Conservation (phyloP, 2,888 invertebrate species). For the Drosophila rellima region DNA sequence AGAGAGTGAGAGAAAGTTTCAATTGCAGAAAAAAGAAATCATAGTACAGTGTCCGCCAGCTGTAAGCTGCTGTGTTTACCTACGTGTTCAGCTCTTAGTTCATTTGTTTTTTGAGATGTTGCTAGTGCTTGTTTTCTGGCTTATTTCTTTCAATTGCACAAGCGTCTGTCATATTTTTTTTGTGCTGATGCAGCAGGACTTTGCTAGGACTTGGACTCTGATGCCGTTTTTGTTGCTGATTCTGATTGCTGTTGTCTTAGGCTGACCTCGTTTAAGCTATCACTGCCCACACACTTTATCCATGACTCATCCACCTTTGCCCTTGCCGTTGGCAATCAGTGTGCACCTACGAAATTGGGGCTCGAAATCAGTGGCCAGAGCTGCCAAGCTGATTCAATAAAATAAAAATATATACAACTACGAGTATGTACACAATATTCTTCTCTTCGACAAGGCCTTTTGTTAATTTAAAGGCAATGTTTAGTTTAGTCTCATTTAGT, state of each 20-base stretch:
- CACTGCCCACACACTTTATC: constrained; percentile 20
- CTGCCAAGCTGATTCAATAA: constrained; percentile 54
- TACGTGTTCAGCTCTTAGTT: constrained; percentile 68
- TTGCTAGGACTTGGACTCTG: constrained; percentile 40
- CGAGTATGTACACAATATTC: constrained; percentile 24
- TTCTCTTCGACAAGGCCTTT: constrained; percentile 29
- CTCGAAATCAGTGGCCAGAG: constrained; percentile 47
- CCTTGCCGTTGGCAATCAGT: constrained; percentile 63
- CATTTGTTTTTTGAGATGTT: constrained; percentile 61
- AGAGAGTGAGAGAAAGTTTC: neutral
- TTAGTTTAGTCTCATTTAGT: constrained; percentile 40
- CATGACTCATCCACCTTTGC: constrained; percentile 7
- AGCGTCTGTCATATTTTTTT: constrained; percentile 21
- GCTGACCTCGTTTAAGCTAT: constrained; percentile 63
- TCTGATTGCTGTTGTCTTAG: constrained; percentile 57
- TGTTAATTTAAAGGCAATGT: constrained; percentile 63
- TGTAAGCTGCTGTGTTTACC: constrained; percentile 53
- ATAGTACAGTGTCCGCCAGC: constrained; percentile 8
- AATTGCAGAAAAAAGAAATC: constrained; percentile 29
- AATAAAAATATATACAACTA: constrained; percentile 42
- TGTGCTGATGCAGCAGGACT: constrained; percentile 45
- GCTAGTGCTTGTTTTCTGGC: constrained; percentile 35
- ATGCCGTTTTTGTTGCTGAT: constrained; percentile 17
- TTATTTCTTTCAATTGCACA: constrained; percentile 32
- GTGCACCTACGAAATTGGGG: constrained; percentile 58